Evolutionary conservation across 2,113 vertebrate genomes (phyloP).

Genomic region (Hoplias malabaricus): DNA sequence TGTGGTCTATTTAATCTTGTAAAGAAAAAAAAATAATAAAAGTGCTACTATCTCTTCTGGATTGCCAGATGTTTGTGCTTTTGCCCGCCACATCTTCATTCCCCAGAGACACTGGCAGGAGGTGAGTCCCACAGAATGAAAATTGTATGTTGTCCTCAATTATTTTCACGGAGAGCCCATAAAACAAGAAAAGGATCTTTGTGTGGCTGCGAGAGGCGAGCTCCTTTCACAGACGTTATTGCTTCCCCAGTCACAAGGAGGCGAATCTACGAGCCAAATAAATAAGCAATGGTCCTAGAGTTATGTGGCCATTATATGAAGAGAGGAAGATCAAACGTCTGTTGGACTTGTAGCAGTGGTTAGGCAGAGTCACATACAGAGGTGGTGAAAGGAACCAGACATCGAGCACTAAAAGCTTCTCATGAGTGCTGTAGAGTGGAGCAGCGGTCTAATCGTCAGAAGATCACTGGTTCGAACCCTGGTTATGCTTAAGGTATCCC

Average conservation of each 20-base stretch:
- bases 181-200: slow-evolving; percentile 27
- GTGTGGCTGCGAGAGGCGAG: neutral
- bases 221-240: neutral
- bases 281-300: neutral
- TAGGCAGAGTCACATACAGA: too few species aligned
- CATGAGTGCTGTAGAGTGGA: too few species aligned
- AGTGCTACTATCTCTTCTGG: slow-evolving; percentile 45
- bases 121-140: slow-evolving; percentile 5
- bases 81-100: slow-evolving; percentile 26
- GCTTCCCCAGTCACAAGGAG: neutral
- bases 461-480: too few species aligned
- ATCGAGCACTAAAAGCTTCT: too few species aligned
- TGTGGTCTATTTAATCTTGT: slow-evolving; percentile 56
- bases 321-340: too few species aligned
- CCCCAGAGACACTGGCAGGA: neutral
- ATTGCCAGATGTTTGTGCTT: slow-evolving; percentile 49
- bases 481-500: too few species aligned
- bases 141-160: slow-evolving; percentile 35
- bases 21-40: too few species aligned
- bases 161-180: slow-evolving; percentile 30
- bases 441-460: too few species aligned
- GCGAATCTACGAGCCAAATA: neutral
- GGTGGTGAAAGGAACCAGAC: too few species aligned
- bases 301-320: too few species aligned
- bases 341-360: too few species aligned